These are phyloP conservation scores for Porites divaricata DNA, from an alignment of 92 coral and sea anemone genomes.

Conservation along the genomic window DNA sequence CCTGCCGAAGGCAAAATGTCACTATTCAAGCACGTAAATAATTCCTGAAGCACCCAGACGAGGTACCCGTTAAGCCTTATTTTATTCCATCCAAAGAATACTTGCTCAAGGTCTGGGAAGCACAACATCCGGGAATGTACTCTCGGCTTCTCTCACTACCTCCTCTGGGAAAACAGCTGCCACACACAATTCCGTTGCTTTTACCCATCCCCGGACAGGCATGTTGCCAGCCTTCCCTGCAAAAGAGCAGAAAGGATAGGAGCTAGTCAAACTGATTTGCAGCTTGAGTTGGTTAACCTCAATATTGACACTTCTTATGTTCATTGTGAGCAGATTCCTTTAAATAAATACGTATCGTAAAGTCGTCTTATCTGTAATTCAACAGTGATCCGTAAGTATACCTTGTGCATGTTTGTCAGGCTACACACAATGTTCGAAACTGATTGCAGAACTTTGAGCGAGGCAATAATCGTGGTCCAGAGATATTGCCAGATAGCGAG, in stretches of 20 bases:
- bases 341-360: no score
- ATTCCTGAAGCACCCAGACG: background rate
- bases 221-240: conserved; percentile 35
- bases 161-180: conserved; percentile 56
- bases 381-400: no score
- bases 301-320: no score
- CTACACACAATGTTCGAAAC: no score
- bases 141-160: conserved; percentile 62
- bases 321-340: no score
- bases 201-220: conserved; percentile 48
- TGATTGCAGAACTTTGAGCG: no score
- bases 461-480: no score
- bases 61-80: background rate
- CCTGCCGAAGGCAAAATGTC: background rate
- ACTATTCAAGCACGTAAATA: background rate
- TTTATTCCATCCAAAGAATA: background rate
- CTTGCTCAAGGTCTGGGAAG: conserved; percentile 39
- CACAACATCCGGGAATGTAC: conserved; percentile 60
- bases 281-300: background rate
- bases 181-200: conserved; percentile 60
- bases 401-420: no score
- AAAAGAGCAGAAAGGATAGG: background rate
- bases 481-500: no score
- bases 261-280: background rate
- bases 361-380: no score